These are phyloP conservation scores for Glossophaga mutica DNA, from an alignment of 2,797 vertebrate species.

Conservation along the genomic window DNA sequence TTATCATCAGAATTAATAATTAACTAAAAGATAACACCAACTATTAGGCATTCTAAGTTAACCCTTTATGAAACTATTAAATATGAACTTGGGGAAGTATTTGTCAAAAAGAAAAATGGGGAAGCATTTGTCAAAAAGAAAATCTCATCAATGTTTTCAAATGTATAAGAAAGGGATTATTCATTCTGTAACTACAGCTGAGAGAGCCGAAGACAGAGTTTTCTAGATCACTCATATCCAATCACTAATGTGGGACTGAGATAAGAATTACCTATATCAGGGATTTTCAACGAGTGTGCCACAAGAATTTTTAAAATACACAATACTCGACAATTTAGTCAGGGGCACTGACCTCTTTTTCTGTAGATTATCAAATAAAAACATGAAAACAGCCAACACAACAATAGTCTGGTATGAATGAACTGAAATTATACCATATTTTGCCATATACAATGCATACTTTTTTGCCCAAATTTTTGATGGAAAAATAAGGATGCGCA, in stretches of 20 bases:
- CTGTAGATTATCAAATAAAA: neutral
- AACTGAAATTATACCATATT: neutral
- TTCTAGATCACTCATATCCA: neutral
- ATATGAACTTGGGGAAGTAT: neutral
- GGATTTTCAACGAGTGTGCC: neutral
- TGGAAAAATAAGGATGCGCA: too few relatives aligned
- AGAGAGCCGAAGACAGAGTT: neutral
- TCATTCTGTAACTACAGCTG: neutral
- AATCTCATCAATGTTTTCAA: neutral
- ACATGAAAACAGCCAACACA: neutral
- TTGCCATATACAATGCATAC: too few relatives aligned
- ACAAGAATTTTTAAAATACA: neutral
- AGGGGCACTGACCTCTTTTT: neutral
- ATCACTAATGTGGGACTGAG: neutral
- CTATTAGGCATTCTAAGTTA: neutral
- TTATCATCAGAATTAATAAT: conserved; percentile 16
- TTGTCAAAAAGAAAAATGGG: neutral
- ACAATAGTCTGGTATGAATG: neutral
- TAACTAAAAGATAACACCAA: neutral
- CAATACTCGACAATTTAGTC: neutral
- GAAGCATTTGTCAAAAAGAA: neutral
- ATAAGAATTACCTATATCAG: neutral
- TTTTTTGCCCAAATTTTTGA: too few relatives aligned
- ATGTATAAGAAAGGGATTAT: neutral
- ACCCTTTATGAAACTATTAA: neutral